These are phyloP conservation scores for Sclerurus mexicanus DNA, from an alignment of 2,113 vertebrate genomes.

Conservation along the genomic window DNA sequence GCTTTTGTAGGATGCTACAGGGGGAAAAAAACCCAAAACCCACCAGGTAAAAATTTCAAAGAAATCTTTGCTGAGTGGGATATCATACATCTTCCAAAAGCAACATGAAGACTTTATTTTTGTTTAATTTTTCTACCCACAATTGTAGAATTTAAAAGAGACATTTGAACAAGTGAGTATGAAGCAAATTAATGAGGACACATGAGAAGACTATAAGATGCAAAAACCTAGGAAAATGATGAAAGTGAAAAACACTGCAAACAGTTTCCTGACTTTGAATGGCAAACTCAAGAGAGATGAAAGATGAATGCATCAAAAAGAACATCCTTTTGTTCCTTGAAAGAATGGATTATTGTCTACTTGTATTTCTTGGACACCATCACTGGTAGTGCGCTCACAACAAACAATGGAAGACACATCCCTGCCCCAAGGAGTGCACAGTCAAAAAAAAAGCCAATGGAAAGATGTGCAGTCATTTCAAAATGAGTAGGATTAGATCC, in stretches of 20 bases:
- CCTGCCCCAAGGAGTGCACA: background rate
- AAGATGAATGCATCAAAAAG: slow-evolving; percentile 44
- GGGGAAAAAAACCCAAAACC: background rate
- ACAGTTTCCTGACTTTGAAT: background rate
- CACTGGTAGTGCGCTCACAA: background rate
- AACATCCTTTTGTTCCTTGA: slow-evolving; percentile 42
- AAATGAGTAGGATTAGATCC: background rate
- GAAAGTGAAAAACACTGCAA: slow-evolving; percentile 3
- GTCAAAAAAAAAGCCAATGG: background rate
- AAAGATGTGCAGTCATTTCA: background rate
- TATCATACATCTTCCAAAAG: background rate
- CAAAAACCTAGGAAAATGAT: background rate
- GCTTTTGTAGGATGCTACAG: background rate
- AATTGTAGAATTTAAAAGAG: background rate
- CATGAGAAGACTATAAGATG: background rate
- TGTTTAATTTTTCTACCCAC: background rate
- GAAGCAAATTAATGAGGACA: background rate
- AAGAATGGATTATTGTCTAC: slow-evolving; percentile 53
- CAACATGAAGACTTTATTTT: background rate
- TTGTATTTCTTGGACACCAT: slow-evolving; percentile 11
- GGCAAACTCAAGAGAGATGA: slow-evolving; percentile 26
- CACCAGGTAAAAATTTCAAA: background rate
- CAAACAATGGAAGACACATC: slow-evolving; percentile 34
- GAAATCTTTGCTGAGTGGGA: background rate
- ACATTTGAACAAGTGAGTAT: background rate